Base-by-base conservation (phyloP, 1,140 invertebrate species). In the Ephestia elutella region DNA sequence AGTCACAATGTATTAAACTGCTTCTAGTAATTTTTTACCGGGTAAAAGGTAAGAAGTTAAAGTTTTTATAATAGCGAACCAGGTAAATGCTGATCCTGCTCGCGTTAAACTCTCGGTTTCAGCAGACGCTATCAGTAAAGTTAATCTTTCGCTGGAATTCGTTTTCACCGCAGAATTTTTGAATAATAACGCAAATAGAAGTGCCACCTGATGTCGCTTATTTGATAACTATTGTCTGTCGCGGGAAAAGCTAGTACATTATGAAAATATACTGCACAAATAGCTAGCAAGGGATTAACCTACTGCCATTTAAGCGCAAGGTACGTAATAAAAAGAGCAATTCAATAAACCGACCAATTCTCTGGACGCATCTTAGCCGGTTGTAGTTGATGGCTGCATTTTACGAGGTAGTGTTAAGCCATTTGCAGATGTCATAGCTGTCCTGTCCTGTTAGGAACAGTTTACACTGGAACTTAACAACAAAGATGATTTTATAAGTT, bases 281-380 rank as follows among this genome's bases (percentile, higher is more conserved):
- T 10, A 10, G 30, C 30, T 9, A 32, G 9, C 30, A 32, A 11
- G 30, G 30, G 30, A 32, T 7, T 10, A 32, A 32, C 30, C 30
- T 4, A 32, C 38, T 7, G 32, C 32, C 38, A 15, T 44, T 32
- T 15, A 44, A 44, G 5, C 32, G 11, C n/a, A 53, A 20, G 50
- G 50, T 53, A 21, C 13, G 2, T 20, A 53, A 53, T 53, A 53
- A 53, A 53, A 53, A 11, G 10, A 25, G 50, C 19, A 53, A 53
- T 53, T 53, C 20, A 53, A 53, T 53, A 25, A 53, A 21, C 50
- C 10, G 5, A 25, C 20, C 50, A 53, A 53, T 53, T 25, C 50
- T 53, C 50, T 1, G 50, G 50, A 25, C 50, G 50, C 50, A 53
- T 53, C 50, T 53, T 25, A 53, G 10, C 20, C 21, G 50, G 50